A percentile compares a stretch with the other conserved stretches of the same genome.
phyloP scores from a whole-genome alignment of 2,888 invertebrate species.

The Polydesmus complanatus region DNA sequence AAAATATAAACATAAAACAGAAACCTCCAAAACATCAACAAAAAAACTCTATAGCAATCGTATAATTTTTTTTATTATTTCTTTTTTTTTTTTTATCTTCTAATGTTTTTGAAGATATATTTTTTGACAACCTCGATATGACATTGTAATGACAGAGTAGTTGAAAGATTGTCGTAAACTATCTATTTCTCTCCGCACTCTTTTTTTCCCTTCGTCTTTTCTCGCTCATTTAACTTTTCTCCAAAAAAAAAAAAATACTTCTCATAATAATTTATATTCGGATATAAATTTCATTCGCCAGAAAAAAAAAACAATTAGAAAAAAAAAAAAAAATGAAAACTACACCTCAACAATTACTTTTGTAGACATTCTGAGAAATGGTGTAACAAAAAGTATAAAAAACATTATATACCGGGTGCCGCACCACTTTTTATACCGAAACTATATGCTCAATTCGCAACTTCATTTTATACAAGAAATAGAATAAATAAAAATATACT shows the following conservation, averaged over 20 bases:
- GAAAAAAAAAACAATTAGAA: conserved; percentile 1
- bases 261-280: neutral
- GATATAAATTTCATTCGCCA: neutral
- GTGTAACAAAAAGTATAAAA: neutral
- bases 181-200: neutral
- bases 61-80: neutral
- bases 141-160: neutral
- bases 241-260: neutral
- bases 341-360: neutral
- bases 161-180: neutral
- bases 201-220: too few relatives aligned
- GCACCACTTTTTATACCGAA: neutral
- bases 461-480: neutral
- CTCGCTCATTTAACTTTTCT: too few relatives aligned
- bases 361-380: neutral
- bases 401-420: neutral
- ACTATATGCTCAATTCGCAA: neutral
- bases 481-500: neutral
- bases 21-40: neutral
- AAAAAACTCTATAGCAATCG: neutral
- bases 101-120: neutral
- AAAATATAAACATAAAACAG: neutral
- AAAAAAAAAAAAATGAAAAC: neutral
- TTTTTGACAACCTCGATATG: neutral
- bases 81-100: neutral